Percentiles rank a stretch among this genome's conserved stretches.
phyloP scores from a whole-genome alignment of 2,113 vertebrate species.

The Pterocles gutturalis region DNA sequence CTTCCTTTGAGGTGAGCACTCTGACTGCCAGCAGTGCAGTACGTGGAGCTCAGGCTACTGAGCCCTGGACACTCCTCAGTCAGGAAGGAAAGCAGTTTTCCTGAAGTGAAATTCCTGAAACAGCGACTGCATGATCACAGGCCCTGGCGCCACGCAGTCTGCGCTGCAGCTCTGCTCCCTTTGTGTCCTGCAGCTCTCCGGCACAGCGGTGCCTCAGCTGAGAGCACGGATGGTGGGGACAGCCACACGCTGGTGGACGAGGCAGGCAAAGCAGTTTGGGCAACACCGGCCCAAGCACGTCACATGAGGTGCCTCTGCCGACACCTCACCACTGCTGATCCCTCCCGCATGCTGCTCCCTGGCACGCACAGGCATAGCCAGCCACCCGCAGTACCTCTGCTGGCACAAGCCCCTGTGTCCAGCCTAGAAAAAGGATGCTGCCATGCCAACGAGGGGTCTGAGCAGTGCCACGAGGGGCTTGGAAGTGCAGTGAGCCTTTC shows the following conservation, averaged over 20 bases:
- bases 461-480: not conserved
- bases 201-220: not conserved
- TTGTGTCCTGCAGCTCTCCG: not conserved
- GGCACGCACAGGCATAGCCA: not conserved
- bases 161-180: not conserved
- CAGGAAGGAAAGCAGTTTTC: not conserved
- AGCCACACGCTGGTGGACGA: rapidly evolving
- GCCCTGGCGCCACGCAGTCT: not conserved
- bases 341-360: not conserved
- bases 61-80: not conserved
- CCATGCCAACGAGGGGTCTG: not conserved
- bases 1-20: not conserved
- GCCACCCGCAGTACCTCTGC: not conserved
- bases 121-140: not conserved
- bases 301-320: not conserved
- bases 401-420: not conserved
- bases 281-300: not conserved
- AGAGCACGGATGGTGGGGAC: no score
- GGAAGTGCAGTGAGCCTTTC: rapidly evolving
- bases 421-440: not conserved
- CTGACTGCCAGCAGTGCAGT: not conserved
- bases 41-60: not conserved
- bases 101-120: not conserved
- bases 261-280: not conserved
- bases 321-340: not conserved